Percentiles rank a stretch among this genome's conserved stretches.
phyloP scores from a whole-genome alignment of 2,888 invertebrate species.

The Tiliacea citrago region DNA sequence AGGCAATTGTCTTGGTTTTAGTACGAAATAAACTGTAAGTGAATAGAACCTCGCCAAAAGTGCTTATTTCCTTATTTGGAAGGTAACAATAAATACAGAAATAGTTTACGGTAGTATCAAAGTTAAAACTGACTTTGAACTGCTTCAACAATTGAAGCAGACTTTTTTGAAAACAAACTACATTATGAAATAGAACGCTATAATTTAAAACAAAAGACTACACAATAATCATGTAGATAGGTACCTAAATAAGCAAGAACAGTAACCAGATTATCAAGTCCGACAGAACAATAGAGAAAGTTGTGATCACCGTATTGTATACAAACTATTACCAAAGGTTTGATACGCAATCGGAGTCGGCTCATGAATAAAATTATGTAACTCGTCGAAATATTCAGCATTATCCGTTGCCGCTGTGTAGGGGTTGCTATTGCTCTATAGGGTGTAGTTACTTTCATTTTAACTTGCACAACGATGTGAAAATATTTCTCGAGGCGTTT shows the following conservation, averaged over 20 bases:
- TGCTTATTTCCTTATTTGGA: neutral
- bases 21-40: neutral
- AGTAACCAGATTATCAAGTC: constrained; percentile 10
- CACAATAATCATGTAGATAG: no score
- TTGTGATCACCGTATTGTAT: constrained; percentile 62
- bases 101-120: neutral
- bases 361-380: constrained; percentile 88
- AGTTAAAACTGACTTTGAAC: neutral
- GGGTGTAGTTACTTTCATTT: constrained; percentile 89
- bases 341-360: constrained; percentile 78
- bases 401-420: constrained; percentile 80
- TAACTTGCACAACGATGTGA: constrained; percentile 90
- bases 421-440: constrained; percentile 83
- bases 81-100: neutral
- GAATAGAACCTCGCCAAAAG: constrained; percentile 6
- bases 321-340: constrained; percentile 75
- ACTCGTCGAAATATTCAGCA: constrained; percentile 84
- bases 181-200: neutral
- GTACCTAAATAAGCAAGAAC: no score
- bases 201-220: neutral
- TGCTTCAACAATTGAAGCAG: neutral
- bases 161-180: neutral
- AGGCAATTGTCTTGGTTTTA: constrained; percentile 13
- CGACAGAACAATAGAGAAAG: constrained; percentile 54
- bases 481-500: constrained; percentile 89